Evolutionary conservation across 2,888 invertebrate species (phyloP), one percentile per base, ranked within the genome.

Genomic region (Lithophane ornitopus): DNA sequence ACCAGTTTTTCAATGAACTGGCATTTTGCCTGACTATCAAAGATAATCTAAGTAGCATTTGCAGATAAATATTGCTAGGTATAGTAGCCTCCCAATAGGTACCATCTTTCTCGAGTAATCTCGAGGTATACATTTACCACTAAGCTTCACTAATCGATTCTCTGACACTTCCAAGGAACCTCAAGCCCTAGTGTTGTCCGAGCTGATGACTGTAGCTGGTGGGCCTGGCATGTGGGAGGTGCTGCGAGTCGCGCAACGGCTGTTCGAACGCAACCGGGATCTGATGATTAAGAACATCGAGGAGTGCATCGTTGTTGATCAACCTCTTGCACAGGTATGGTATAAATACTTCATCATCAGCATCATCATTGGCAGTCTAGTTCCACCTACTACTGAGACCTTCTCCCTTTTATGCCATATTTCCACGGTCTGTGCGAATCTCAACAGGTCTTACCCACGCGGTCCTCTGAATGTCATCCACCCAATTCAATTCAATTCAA

Each of bases 221-320:
- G 96, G 95, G 0, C 95, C 96, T 0, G 88, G 93, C 0, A 92
- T 96, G 92, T 94, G 94, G 94, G 93, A 91, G 34, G 91, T 94
- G 26, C 73, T 94, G 19, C 82, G 84, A 6, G 86, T 89, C 1
- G 94, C 94, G 0, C 91, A 93, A 73, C 52, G 70, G 0, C 88
- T 94, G 16, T 96, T 93, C 85, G 92, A 95, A 11, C 82, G 85
- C 0, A 93, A 94, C 76, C 83, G 90, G 0, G 87, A 91, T 0
- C 74, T 87, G 9, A 90, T 94, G 82, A 67, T 94, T 41, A 84
- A 86, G 9, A 91, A 92, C 65, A 69, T 95, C 28, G 88, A 90
- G 46, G 93, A 95, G 65, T 93, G 93, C 74, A 85, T 90, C 28
- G 90, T 93, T 0, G 87, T 94, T 3, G 91, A 92, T 11, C 74